Conservation (phyloP, 2,888 invertebrate species). For the Itoplectis maculator region DNA sequence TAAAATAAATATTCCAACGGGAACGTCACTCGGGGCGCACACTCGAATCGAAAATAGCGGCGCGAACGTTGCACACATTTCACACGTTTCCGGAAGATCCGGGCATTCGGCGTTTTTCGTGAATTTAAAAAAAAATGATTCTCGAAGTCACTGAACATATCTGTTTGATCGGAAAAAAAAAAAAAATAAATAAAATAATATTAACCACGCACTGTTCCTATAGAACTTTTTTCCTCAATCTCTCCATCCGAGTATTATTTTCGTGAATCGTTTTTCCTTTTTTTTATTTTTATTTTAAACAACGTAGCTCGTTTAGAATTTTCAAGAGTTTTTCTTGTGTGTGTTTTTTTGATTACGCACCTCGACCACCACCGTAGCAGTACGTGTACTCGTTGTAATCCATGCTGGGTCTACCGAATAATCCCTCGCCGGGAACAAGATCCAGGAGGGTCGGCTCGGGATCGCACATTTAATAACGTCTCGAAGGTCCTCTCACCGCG, state of each 20-base stretch:
- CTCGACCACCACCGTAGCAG: slow-evolving; percentile 83
- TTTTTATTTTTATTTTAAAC: slow-evolving; percentile 15
- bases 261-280: not conserved
- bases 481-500: not conserved
- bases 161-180: slow-evolving; percentile 10
- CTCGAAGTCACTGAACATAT: slow-evolving; percentile 6
- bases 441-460: slow-evolving; percentile 81
- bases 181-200: too few relatives aligned
- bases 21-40: slow-evolving; percentile 42
- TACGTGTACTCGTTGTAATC: slow-evolving; percentile 84
- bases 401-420: slow-evolving; percentile 83
- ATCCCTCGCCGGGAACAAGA: slow-evolving; percentile 81
- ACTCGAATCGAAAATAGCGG: slow-evolving; percentile 48
- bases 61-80: slow-evolving; percentile 33
- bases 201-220: slow-evolving; percentile 45
- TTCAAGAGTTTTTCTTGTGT: slow-evolving; percentile 22
- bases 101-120: not conserved
- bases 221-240: not conserved
- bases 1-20: not conserved
- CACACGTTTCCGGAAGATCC: slow-evolving; percentile 28
- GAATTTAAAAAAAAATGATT: slow-evolving; percentile 5
- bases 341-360: slow-evolving; percentile 75
- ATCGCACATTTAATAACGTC: slow-evolving; percentile 77
- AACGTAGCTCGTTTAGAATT: slow-evolving; percentile 24
- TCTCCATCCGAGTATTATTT: not conserved